phyloP scores from a whole-genome alignment of 2,113 vertebrate species.

The Hyaena hyaena region DNA sequence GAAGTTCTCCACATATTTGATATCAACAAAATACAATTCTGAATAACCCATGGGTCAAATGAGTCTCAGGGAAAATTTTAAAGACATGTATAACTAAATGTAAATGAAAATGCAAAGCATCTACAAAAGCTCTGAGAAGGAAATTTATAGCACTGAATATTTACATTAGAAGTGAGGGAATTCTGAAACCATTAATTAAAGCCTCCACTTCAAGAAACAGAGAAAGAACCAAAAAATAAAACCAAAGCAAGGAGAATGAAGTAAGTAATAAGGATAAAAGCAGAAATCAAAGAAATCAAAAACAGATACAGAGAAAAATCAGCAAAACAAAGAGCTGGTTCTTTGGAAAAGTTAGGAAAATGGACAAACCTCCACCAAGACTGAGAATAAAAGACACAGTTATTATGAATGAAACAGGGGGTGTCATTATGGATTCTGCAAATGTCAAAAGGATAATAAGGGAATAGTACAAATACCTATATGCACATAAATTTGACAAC shows the following conservation, averaged over 20 bases:
- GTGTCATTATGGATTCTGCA: background rate
- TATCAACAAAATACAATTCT: background rate
- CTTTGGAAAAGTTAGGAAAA: background rate
- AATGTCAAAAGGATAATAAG: background rate
- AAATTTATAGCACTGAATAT: background rate
- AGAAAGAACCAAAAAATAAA: background rate
- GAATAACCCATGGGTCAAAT: background rate
- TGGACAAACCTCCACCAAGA: background rate
- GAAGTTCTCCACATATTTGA: background rate
- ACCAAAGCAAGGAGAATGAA: background rate
- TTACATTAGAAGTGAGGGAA: background rate
- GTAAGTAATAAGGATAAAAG: background rate
- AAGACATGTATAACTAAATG: background rate
- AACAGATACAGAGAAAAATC: background rate
- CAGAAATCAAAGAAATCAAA: background rate
- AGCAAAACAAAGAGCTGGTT: background rate
- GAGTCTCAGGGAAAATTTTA: background rate
- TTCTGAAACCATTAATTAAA: background rate
- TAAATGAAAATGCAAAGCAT: background rate
- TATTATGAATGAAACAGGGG: background rate
- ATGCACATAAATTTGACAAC: background rate
- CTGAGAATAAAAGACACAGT: background rate
- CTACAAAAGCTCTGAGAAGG: background rate
- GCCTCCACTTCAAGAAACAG: background rate
- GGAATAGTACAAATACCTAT: background rate